These are phyloP conservation scores for Molorchus minor DNA, from an alignment of 2,888 invertebrate species.

Conservation along the genomic window DNA sequence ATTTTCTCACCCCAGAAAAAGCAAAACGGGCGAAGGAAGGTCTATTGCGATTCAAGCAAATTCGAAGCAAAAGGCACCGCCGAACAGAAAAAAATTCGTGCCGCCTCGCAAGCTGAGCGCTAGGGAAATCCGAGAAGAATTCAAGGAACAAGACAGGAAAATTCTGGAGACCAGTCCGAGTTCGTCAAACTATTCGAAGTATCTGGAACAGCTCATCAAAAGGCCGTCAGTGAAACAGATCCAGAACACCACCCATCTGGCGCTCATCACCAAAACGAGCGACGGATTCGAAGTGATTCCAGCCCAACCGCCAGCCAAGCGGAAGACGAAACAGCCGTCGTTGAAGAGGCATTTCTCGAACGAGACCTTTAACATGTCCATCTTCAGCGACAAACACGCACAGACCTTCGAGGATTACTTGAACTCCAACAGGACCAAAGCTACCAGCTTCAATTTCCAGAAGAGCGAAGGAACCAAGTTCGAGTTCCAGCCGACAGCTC, in stretches of 20 bases:
- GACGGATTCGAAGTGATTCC: conserved; percentile 50
- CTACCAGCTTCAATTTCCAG: conserved; percentile 37
- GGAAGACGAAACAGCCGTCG: conserved; percentile 23
- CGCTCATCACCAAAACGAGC: conserved; percentile 47
- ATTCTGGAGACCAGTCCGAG: conserved; percentile 44
- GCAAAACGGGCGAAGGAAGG: conserved; percentile 7
- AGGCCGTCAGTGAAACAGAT: conserved; percentile 54
- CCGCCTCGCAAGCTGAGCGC: conserved; percentile 49
- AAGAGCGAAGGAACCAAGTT: conserved; percentile 20
- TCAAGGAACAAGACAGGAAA: conserved; percentile 49
- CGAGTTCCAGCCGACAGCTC: conserved; percentile 29
- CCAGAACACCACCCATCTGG: conserved; percentile 50
- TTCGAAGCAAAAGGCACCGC: too few relatives aligned
- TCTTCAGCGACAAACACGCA: conserved; percentile 48
- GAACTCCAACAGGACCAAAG: conserved; percentile 48
- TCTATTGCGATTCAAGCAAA: too few relatives aligned
- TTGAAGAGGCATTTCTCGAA: conserved; percentile 29
- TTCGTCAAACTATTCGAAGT: conserved; percentile 43
- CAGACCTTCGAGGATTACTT: conserved; percentile 48
- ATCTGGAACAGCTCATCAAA: conserved; percentile 48
- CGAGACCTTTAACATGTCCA: conserved; percentile 37
- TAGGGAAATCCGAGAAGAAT: conserved; percentile 52
- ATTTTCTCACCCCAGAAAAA: background rate
- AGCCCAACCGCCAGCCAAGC: conserved; percentile 20
- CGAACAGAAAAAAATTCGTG: conserved; percentile 38